Evolutionary conservation across 2,888 invertebrate species (phyloP), one percentile per base, ranked within the genome.

Genomic region (Sinodicranocentrus sp.): DNA sequence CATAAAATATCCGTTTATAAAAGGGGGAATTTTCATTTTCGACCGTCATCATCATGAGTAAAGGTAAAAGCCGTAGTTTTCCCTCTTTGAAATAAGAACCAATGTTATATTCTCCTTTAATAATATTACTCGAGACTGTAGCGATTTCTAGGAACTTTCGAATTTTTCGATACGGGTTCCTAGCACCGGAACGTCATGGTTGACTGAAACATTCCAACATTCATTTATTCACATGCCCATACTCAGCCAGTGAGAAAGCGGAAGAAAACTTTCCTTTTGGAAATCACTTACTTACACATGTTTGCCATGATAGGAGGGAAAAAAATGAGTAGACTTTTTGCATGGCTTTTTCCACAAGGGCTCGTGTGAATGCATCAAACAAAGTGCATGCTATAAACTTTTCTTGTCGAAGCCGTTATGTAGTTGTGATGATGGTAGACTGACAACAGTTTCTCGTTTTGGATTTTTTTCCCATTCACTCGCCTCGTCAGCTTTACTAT

Each of bases 1-100:
- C 78, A 78, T 78, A 78, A 78, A 77, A 68, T 77, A 68, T 77
- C 57, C 77, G 54, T 75, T 65, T 75, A 65, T 57, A 57, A 76
- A 28, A 76, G 33, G 61, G 61, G 61, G 63, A 76, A 76, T 76
- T 67, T 76, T 67, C 75, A 75, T 76, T 76, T 68, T 57, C 17
- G 26, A 28, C 68, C 44, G 28, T 44, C 61, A 78, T 70, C 57
- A 59, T 75, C 17, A 65, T 48, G 48, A 70, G 67, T 67, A 68
- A 78, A 70, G 19, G 78, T 44, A 52, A 65, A 26, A 59, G 28
- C 57, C 15, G 19, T 57, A 23, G 33, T 39, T 59, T 28, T 72
- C n/a, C n/a, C n/a, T n/a, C n/a, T n/a, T n/a, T n/a, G n/a, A n/a
- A n/a, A n/a, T n/a, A n/a, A n/a, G n/a, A n/a, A n/a, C n/a, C n/a